Conservation (phyloP, 1,140 invertebrate genomes). For the Lysiphlebus fabarum region DNA sequence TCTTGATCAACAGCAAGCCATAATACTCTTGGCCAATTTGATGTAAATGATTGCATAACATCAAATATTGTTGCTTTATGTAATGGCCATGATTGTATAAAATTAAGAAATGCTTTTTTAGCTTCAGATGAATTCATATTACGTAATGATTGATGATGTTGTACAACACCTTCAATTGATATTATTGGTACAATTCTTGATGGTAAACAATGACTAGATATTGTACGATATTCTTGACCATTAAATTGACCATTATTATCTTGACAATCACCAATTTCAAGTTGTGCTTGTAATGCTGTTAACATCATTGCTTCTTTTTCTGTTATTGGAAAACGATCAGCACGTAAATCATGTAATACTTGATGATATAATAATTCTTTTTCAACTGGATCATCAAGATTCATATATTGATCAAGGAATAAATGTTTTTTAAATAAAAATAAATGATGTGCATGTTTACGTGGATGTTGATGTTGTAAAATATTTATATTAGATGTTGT, state of each 20-base stretch:
- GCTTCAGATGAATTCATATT: conserved; percentile 83
- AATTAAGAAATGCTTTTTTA: conserved; percentile 89
- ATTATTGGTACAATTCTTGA: conserved; percentile 72
- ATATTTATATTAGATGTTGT: conserved; percentile 55
- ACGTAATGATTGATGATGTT: conserved; percentile 82
- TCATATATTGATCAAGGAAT: conserved; percentile 82
- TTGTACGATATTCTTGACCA: conserved; percentile 67
- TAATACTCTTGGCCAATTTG: conserved; percentile 86
- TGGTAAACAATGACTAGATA: conserved; percentile 79
- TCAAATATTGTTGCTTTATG: conserved; percentile 92
- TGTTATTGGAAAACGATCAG: conserved; percentile 86
- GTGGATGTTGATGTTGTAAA: conserved; percentile 44
- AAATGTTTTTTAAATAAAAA: conserved; percentile 91
- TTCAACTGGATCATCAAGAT: conserved; percentile 83
- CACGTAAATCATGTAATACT: conserved; percentile 82
- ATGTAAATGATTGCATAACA: conserved; percentile 95
- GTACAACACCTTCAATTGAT: conserved; percentile 73
- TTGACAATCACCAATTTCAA: conserved; percentile 82
- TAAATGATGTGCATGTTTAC: conserved; percentile 61
- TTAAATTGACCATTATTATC: conserved; percentile 47
- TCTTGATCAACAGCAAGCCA: conserved; percentile 91
- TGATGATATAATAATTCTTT: conserved; percentile 96
- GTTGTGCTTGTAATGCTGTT: conserved; percentile 88
- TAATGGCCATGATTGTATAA: conserved; percentile 89
- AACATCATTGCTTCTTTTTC: conserved; percentile 93